phyloP scores from a whole-genome alignment of 2,113 vertebrate species.

The Chaetorhynchus papuensis region DNA sequence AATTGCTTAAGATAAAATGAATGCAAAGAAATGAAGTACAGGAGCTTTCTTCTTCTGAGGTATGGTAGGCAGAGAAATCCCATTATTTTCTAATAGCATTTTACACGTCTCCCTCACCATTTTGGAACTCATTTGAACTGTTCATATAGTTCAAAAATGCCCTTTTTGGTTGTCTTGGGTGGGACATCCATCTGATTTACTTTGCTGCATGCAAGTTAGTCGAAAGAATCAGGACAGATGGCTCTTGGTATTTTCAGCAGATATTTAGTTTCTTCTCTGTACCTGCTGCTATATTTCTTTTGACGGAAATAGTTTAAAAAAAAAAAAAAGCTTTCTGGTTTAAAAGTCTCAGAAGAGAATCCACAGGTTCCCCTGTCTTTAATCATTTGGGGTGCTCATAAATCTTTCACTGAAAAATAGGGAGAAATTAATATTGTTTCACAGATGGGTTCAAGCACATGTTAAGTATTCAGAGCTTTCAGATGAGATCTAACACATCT shows the following conservation, averaged over 20 bases:
- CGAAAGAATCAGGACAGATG: constrained; percentile 17
- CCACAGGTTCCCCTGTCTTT: neutral
- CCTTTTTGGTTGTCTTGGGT: neutral
- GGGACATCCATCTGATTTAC: constrained; percentile 33
- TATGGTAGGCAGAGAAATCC: constrained; percentile 1
- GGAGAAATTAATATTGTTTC: constrained; percentile 1
- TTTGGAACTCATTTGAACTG: constrained; percentile 47
- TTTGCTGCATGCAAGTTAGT: constrained; percentile 4
- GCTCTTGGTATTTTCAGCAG: constrained; percentile 1
- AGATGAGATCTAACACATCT: neutral
- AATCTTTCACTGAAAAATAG: neutral
- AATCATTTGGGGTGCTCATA: neutral
- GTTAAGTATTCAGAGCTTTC: constrained; percentile 15
- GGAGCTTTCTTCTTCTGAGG: constrained; percentile 12
- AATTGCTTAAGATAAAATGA: constrained; percentile 48
- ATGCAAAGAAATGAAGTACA: constrained; percentile 6
- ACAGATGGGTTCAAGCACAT: neutral
- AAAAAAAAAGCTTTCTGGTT: neutral
- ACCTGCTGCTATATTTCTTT: neutral
- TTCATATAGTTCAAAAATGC: neutral
- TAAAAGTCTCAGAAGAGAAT: neutral
- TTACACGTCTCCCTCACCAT: neutral
- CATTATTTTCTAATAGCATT: constrained; percentile 51
- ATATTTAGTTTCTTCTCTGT: neutral
- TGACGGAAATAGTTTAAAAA: neutral